Percentiles rank a stretch among this genome's conserved stretches.
These are phyloP conservation scores for Drosophila simulans DNA, from an alignment of 1,140 invertebrate genomes.

Conservation along the genomic window DNA sequence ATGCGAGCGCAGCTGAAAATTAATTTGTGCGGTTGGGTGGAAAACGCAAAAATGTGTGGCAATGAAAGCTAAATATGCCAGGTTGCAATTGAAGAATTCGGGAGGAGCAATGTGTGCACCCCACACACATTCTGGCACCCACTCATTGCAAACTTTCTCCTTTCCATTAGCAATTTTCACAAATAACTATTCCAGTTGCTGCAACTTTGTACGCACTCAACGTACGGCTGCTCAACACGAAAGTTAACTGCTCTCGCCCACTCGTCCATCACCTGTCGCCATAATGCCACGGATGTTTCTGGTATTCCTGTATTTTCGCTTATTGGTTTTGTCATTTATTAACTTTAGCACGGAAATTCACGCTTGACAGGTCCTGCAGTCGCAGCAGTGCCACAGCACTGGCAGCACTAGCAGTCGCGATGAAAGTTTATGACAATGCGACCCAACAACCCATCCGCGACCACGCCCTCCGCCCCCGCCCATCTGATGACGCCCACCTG, in stretches of 20 bases:
- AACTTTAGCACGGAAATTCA: conserved; percentile 63
- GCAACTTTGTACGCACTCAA: conserved; percentile 1
- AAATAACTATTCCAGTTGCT: conserved; percentile 1
- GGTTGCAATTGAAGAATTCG: not conserved
- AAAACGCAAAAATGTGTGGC: conserved; percentile 1
- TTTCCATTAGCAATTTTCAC: conserved; percentile 17
- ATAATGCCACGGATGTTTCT: conserved; percentile 5
- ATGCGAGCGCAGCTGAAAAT: not conserved
- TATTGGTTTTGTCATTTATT: conserved; percentile 68
- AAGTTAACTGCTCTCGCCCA: conserved; percentile 4
- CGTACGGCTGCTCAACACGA: not conserved
- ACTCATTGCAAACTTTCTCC: conserved; percentile 11
- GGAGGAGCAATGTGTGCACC: no score
- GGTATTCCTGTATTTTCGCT: conserved; percentile 29
- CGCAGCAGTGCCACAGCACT: not conserved
- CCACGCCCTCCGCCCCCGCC: not conserved
- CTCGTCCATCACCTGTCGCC: conserved; percentile 8
- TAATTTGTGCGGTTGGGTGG: not conserved
- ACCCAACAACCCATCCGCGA: conserved; percentile 10
- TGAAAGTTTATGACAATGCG: conserved; percentile 75
- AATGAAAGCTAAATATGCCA: not conserved
- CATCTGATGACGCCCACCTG: conserved; percentile 44
- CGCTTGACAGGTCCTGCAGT: conserved; percentile 58
- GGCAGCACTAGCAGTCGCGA: conserved; percentile 18
- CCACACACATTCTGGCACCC: not conserved